Base-by-base conservation (phyloP, 2,797 vertebrate species). In the Pampus argenteus region DNA sequence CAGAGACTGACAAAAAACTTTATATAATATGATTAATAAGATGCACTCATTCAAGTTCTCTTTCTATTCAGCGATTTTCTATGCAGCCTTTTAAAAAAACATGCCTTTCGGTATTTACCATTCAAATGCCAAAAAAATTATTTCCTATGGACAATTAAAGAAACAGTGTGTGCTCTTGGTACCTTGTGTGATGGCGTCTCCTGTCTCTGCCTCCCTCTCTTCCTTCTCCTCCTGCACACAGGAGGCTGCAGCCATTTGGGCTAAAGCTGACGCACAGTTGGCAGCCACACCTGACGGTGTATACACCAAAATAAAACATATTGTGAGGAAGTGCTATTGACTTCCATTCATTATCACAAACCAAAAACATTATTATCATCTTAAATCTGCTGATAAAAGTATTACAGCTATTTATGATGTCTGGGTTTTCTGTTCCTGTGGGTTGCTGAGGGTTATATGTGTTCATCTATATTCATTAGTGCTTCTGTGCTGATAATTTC, bases 241-340 rank as follows among this genome's bases (percentile, higher is more conserved):
- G 17, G 97, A 99, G 2, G 98, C 98, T 38, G 96, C 97, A 6
- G 98, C 96, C 98, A 99, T 99, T 89, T 99, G 98, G 36, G 97
- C 98, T 70, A 99, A 93, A 51, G 98, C 98, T 4, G 97, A 99
- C 1, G 97, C 97, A 34, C 98, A 99, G 88, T 99, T 98, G 58
- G 96, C 97, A 36, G 98, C 97, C 60, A 99, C 96, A 59, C 98
- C 98, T 99, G 67, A 85, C 60, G 26, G 7, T 4, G 55, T 9
- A 78, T 47, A 40, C 25, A 31, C 9, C 31, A 31, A 31, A 8
- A 31, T 31, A 1, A 31, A 31, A 51, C 11, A 23, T 20, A 36
- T 14, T n/a, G 7, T 15, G 1, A 71, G n/a, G 3, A 47, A 1
- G 0, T 7, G 29, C 9, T 14, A 2, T 5, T 6, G 1, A 17